A percentile compares a stretch with the other conserved stretches of the same genome.
phyloP scores from a whole-genome alignment of 1,140 invertebrate genomes.

The Cardiocondyla obscurior region DNA sequence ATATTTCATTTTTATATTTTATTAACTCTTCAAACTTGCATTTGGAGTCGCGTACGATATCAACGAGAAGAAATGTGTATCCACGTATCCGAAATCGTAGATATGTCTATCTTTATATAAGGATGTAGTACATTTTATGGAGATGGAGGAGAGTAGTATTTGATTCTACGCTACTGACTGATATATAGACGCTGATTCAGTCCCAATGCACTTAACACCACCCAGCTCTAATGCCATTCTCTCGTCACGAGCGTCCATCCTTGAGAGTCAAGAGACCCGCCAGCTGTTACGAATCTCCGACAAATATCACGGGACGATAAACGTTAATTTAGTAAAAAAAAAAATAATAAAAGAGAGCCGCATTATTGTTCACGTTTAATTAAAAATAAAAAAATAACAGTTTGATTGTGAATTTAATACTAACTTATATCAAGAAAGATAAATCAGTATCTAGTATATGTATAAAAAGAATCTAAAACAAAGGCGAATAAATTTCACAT shows the following conservation, averaged over 20 bases:
- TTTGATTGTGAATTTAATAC: too few species aligned
- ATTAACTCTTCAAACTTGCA: background rate
- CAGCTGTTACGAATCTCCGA: constrained; percentile 64
- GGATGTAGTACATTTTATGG: constrained; percentile 36
- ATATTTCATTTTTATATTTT: background rate
- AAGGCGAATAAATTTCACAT: background rate
- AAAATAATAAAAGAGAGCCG: too few species aligned
- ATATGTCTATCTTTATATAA: constrained; percentile 4
- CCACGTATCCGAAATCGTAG: background rate
- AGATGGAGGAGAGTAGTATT: constrained; percentile 37
- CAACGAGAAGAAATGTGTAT: background rate
- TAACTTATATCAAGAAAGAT: background rate
- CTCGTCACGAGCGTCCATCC: constrained; percentile 67
- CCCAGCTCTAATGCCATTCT: constrained; percentile 68
- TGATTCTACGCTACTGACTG: constrained; percentile 58
- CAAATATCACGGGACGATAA: constrained; percentile 55
- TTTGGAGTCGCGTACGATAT: background rate
- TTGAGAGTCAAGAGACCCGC: constrained; percentile 60
- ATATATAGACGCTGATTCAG: constrained; percentile 61
- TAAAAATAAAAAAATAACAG: background rate
- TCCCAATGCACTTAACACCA: constrained; percentile 69
- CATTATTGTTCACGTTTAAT: constrained; percentile 13
- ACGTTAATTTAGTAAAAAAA: constrained; percentile 42
- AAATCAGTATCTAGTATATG: background rate
- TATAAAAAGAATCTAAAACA: background rate